Percentiles rank a stretch among this genome's conserved stretches.
These are phyloP conservation scores for Plebejus anna DNA, from an alignment of 2,888 invertebrate genomes.

Conservation along the genomic window DNA sequence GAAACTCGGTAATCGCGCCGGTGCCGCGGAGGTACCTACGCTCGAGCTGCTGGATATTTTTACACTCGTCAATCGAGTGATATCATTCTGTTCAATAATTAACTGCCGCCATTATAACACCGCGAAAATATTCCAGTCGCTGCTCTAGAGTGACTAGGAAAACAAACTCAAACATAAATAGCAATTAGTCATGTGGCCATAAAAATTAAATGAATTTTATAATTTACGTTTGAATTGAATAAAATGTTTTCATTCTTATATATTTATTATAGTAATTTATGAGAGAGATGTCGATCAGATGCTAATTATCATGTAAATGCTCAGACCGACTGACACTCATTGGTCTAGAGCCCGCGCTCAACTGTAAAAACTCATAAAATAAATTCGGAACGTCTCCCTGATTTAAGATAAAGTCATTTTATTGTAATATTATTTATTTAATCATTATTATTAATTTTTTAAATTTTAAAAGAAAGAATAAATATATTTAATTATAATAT, in stretches of 20 bases:
- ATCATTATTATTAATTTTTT: not conserved
- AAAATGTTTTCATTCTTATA: constrained; percentile 13
- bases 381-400: not conserved
- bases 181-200: not conserved
- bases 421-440: constrained; percentile 22
- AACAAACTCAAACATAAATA: not conserved
- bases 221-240: constrained; percentile 8
- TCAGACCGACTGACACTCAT: not conserved
- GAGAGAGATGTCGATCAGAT: constrained; percentile 1
- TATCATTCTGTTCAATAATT: not conserved
- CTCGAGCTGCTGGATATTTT: constrained; percentile 29
- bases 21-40: not conserved
- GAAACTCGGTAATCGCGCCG: not conserved
- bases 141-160: not conserved
- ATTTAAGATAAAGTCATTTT: not conserved
- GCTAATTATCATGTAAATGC: constrained; percentile 24
- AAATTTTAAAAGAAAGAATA: not conserved
- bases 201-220: constrained; percentile 16
- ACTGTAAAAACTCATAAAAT: constrained; percentile 14
- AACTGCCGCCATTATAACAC: not conserved
- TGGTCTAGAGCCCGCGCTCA: constrained; percentile 8
- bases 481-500: not conserved
- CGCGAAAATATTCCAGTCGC: not conserved
- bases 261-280: constrained; percentile 22
- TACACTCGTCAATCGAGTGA: not conserved